Evolutionary conservation across 2,113 vertebrate genomes (phyloP).

Genomic region (Sterrhoptilus dennistouni): DNA sequence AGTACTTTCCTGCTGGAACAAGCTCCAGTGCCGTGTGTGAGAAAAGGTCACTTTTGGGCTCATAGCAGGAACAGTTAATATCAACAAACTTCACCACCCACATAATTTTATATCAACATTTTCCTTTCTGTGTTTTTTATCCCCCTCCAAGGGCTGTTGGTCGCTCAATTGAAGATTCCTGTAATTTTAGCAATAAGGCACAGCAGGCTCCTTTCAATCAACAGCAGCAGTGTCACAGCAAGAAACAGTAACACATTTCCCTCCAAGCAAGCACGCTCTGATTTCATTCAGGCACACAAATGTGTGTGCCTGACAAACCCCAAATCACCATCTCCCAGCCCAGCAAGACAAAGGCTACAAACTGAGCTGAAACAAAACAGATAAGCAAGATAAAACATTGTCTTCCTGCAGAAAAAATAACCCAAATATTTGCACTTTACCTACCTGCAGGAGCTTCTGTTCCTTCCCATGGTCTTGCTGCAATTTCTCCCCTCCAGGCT

Average conservation of each 20-base stretch:
- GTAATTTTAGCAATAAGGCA: slow-evolving; percentile 40
- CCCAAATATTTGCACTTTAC: background rate
- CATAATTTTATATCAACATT: background rate
- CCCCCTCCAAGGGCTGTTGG: background rate
- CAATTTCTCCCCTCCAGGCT: background rate
- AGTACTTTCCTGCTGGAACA: background rate
- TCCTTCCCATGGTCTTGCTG: background rate
- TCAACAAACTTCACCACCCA: background rate
- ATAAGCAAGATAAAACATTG: slow-evolving; percentile 2
- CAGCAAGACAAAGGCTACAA: slow-evolving; percentile 49
- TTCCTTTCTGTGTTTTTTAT: background rate
- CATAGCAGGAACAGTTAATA: background rate
- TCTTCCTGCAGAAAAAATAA: background rate
- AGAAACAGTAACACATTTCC: slow-evolving; percentile 25
- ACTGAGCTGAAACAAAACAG: slow-evolving; percentile 40
- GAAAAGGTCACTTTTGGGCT: background rate
- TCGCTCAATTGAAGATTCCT: background rate
- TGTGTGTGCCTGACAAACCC: background rate
- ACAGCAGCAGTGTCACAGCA: slow-evolving; percentile 3
- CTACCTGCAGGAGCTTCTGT: background rate
- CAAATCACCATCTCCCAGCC: slow-evolving; percentile 1
- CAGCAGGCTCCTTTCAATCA: slow-evolving; percentile 60
- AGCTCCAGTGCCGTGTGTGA: background rate
- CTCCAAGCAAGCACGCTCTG: background rate
- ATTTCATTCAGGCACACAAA: slow-evolving; percentile 37